Percentiles rank a stretch among this genome's conserved stretches.
These are phyloP conservation scores for Selene dorsalis DNA, from an alignment of 2,797 vertebrate genomes.

Conservation along the genomic window DNA sequence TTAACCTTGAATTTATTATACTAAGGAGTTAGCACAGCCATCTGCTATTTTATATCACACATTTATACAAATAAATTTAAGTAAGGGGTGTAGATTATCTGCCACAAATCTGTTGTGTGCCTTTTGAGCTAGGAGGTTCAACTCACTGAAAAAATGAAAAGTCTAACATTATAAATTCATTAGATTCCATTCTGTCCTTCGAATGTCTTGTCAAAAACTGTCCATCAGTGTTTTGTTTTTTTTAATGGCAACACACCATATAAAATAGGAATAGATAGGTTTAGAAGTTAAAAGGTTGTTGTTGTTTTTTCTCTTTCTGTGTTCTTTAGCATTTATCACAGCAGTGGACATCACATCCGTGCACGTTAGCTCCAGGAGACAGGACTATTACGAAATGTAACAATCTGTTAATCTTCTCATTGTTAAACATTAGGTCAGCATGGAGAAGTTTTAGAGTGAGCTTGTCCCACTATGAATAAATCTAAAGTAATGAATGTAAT, in stretches of 20 bases:
- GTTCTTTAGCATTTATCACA: neutral
- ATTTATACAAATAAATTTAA: neutral
- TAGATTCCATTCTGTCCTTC: neutral
- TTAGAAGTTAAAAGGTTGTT: neutral
- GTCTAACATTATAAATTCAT: neutral
- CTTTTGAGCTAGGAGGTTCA: neutral
- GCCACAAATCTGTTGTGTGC: slow-evolving; percentile 7
- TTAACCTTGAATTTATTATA: neutral
- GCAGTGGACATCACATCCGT: neutral
- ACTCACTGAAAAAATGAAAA: neutral
- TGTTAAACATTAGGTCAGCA: neutral
- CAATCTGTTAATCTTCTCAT: neutral
- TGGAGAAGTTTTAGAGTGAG: neutral
- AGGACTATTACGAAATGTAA: neutral
- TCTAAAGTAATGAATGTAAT: too few relatives aligned
- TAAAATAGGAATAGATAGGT: neutral
- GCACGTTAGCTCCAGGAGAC: neutral
- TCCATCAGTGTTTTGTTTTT: neutral
- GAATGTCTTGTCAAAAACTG: neutral
- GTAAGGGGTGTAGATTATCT: neutral
- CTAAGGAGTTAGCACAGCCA: slow-evolving; percentile 6
- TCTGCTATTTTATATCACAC: slow-evolving; percentile 7
- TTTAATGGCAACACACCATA: neutral
- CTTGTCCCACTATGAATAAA: neutral
- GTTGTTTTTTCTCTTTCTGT: neutral